Base-by-base conservation (phyloP, 2,888 invertebrate species). In the Erebia ligea region DNA sequence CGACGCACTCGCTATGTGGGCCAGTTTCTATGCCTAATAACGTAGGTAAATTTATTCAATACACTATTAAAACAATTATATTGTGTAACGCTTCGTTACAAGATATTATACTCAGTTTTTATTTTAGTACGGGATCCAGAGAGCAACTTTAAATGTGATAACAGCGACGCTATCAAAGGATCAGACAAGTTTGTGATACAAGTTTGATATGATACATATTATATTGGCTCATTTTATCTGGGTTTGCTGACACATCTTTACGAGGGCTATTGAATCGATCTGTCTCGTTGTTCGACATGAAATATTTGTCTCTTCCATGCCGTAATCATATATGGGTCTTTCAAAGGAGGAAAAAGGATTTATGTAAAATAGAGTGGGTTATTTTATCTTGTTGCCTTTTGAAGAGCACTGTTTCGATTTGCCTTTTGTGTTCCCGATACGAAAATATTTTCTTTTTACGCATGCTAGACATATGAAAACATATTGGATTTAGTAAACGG, bases 381-480 rank as follows among this genome's bases (percentile, higher is more conserved):
- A 52, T 64, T 64, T 40, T 64, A 64, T 64, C 40, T 52, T 52
- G 52, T 64, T 52, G 11, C 64, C 54, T 34, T 54, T 64, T 52
- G 54, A 64, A 40, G 54, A 40, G 52, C 17, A 52, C 10, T 54
- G 64, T 64, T 40, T 64, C 54, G 64, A 64, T 54, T 54, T 40
- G 64, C 54, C 52, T 64, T 40, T 52, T 34, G 52, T 64, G 54
- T 17, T 40, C 17, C 54, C 52, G 52, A 64, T 64, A 40, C n/a
- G 52, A 54, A 64, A 64, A 64, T 52, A 40, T 54, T 52, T 64
- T 64, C 64, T 64, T 64, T 64, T 64, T 54, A 52, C 54, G 52
- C 34, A 13, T 17, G 17, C 17, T 11, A 54, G n/a, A 64, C 17
- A 34, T n/a, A 25, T 34, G 34, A 54, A 4, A 42, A 42, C 11